Evolutionary conservation across 2,797 vertebrate genomes (phyloP).

Genomic region (Lutjanus campechanus): DNA sequence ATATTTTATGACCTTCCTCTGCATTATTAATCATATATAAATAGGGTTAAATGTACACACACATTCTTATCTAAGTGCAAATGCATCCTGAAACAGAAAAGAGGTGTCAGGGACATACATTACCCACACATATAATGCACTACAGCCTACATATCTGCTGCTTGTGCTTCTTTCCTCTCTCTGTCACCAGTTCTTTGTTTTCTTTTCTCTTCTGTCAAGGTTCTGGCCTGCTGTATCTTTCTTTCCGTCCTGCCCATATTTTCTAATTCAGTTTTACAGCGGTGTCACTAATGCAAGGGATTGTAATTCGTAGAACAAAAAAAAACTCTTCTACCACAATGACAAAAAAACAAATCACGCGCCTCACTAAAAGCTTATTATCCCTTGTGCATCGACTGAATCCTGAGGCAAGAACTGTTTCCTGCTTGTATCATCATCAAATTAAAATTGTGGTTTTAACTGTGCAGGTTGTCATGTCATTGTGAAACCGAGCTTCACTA

Average conservation of each 20-base stretch:
- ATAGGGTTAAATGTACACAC: not conserved
- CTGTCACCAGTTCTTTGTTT: not conserved
- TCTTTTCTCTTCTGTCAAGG: not conserved
- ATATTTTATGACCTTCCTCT: constrained; percentile 1
- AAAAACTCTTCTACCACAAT: no score
- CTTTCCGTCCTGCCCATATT: no score
- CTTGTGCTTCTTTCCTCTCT: not conserved
- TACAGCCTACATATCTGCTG: not conserved
- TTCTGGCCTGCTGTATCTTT: not conserved
- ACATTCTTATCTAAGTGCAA: not conserved
- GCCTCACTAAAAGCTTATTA: not conserved
- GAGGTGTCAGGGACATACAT: no score
- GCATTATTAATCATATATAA: not conserved
- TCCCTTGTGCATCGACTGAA: not conserved
- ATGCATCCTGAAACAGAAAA: not conserved
- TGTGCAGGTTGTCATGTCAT: not conserved
- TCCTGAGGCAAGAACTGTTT: not conserved
- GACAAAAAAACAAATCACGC: not conserved
- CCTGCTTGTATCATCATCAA: not conserved
- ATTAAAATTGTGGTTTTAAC: constrained; percentile 12
- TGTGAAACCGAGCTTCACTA: constrained; percentile 35
- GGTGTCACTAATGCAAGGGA: not conserved
- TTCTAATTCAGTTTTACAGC: not conserved
- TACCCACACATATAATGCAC: not conserved
- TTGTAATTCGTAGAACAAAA: not conserved